A percentile compares a stretch with the other conserved stretches of the same genome.
These are phyloP conservation scores for Stictonetta naevosa DNA, from an alignment of 2,113 vertebrate genomes.

Conservation along the genomic window DNA sequence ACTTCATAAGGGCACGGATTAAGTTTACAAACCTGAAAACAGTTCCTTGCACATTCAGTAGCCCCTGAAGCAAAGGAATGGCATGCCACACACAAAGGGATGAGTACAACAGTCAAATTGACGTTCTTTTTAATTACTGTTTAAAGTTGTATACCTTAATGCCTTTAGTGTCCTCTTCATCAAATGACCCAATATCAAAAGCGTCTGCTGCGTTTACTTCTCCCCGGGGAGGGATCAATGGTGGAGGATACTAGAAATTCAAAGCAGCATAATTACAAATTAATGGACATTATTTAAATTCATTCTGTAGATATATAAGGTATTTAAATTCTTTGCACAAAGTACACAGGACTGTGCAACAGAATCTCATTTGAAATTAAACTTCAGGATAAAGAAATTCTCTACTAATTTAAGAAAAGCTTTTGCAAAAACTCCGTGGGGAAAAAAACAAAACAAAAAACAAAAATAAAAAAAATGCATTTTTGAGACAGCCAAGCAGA, in stretches of 20 bases:
- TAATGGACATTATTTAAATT: neutral
- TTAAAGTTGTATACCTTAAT: conserved; percentile 85
- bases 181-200: conserved; percentile 98
- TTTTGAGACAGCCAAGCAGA: neutral
- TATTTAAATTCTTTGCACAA: neutral
- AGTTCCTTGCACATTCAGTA: neutral
- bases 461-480: neutral
- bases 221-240: conserved; percentile 93
- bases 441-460: no score
- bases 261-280: neutral
- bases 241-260: conserved; percentile 88
- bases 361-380: neutral
- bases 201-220: conserved; percentile 98
- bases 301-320: neutral
- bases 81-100: neutral
- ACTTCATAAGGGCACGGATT: neutral
- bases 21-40: neutral
- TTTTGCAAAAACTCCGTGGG: rapidly evolving
- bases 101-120: neutral
- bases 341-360: neutral
- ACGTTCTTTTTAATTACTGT: neutral
- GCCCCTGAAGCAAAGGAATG: neutral
- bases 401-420: neutral
- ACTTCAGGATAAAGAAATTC: neutral
- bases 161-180: conserved; percentile 98